Evolutionary conservation across 2,113 vertebrate species (phyloP).

Genomic region (Panurus biarmicus): DNA sequence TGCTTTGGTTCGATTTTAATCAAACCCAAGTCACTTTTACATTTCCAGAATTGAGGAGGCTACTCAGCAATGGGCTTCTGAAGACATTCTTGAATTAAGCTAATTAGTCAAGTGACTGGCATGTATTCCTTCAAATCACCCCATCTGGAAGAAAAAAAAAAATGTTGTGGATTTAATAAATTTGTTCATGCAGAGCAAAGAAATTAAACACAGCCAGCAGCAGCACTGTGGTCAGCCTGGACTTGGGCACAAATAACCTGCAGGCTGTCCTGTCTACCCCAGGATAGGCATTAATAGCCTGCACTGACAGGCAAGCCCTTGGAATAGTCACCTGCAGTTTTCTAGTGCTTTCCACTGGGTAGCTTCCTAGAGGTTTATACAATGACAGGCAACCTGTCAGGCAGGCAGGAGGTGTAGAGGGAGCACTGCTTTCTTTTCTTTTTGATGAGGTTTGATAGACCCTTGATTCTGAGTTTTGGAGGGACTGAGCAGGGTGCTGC

Average conservation of each 20-base stretch:
- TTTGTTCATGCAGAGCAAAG: neutral
- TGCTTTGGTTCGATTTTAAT: neutral
- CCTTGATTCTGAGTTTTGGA: neutral
- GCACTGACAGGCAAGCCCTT: fast-evolving
- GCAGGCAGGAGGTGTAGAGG: neutral
- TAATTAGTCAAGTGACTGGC: neutral
- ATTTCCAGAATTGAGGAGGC: neutral
- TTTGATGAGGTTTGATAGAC: neutral
- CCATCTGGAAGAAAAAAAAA: neutral
- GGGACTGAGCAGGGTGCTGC: neutral
- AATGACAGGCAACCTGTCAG: neutral
- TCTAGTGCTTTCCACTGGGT: neutral
- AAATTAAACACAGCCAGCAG: neutral
- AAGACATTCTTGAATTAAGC: neutral
- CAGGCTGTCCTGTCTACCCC: neutral
- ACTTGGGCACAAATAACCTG: neutral
- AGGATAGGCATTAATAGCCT: neutral
- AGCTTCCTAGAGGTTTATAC: neutral
- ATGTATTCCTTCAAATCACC: neutral
- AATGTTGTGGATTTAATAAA: neutral
- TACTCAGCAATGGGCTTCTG: neutral
- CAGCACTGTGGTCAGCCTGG: neutral
- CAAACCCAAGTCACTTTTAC: neutral
- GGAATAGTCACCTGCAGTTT: neutral
- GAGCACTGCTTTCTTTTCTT: neutral